A percentile compares a stretch with the other conserved stretches of the same genome.
Evolutionary conservation across 2,888 invertebrate genomes (phyloP).

Genomic region (Metellina segmentata): DNA sequence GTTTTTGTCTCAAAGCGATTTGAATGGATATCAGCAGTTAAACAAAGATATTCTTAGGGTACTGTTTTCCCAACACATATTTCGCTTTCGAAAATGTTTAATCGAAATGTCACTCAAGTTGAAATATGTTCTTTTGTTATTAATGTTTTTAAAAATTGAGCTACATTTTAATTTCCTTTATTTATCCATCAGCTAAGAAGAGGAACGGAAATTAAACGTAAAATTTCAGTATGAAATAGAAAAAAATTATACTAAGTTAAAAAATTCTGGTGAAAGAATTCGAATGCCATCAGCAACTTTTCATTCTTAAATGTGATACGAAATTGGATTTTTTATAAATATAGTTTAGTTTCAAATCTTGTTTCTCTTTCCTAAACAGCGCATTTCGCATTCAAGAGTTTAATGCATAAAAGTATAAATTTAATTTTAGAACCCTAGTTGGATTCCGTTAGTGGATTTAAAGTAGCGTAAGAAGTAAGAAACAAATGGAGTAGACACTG

Average conservation of each 20-base stretch:
- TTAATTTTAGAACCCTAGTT: too few relatives aligned
- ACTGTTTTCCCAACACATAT: not conserved
- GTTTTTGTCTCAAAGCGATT: too few relatives aligned
- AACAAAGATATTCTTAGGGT: not conserved
- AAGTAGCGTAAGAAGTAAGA: too few relatives aligned
- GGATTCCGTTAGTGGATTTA: too few relatives aligned
- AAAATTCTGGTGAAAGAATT: not conserved
- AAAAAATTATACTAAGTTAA: conserved; percentile 20
- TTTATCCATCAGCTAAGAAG: not conserved
- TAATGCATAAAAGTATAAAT: not conserved
- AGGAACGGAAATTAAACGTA: conserved; percentile 45
- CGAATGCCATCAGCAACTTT: not conserved
- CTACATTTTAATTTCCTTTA: conserved; percentile 17
- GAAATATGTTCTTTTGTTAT: not conserved
- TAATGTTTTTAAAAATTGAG: not conserved
- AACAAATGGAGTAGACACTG: too few relatives aligned
- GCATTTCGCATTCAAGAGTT: not conserved
- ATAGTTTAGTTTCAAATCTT: too few relatives aligned
- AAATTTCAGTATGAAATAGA: not conserved
- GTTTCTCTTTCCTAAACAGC: too few relatives aligned
- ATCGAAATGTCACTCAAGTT: not conserved
- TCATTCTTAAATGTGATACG: not conserved
- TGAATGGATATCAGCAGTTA: too few relatives aligned
- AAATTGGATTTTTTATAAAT: too few relatives aligned
- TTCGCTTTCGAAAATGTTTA: not conserved